These are phyloP conservation scores for Hirtodrosophila confusa DNA, from an alignment of 2,888 invertebrate genomes.

Conservation along the genomic window DNA sequence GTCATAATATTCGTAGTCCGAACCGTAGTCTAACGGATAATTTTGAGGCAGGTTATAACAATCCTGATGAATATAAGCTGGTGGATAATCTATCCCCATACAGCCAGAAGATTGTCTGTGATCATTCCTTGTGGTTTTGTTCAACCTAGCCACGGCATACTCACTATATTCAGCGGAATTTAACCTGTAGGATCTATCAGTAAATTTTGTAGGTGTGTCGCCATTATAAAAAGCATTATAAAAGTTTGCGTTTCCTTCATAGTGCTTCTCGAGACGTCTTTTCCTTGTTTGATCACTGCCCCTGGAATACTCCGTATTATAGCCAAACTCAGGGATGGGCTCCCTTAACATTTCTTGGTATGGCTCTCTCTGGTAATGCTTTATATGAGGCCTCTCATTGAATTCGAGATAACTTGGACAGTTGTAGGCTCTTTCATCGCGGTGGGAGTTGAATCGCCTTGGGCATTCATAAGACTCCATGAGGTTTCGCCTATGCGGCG, in stretches of 20 bases:
- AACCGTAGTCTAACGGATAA: not conserved
- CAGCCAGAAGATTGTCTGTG: constrained; percentile 21
- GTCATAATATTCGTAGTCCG: constrained; percentile 6
- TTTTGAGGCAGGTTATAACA: not conserved
- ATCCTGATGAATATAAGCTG: not conserved
- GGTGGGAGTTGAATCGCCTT: not conserved
- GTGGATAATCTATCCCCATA: constrained; percentile 1
- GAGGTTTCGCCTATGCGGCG: not conserved
- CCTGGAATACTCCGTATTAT: not conserved
- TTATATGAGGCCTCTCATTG: not conserved
- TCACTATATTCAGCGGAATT: not conserved
- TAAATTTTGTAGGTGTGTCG: not conserved
- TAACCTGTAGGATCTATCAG: not conserved
- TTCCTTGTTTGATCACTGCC: not conserved
- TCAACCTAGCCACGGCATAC: not conserved
- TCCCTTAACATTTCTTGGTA: not conserved
- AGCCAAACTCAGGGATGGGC: not conserved
- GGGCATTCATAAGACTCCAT: constrained; percentile 10
- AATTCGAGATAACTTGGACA: not conserved
- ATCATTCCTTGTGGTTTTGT: not conserved
- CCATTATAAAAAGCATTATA: constrained; percentile 2
- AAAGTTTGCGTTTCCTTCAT: not conserved
- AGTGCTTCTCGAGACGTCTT: not conserved
- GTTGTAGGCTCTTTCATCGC: not conserved
- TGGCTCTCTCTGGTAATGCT: not conserved